A percentile compares a stretch with the other conserved stretches of the same genome.
phyloP scores from a whole-genome alignment of 2,888 invertebrate species.

The Acleris laterana region DNA sequence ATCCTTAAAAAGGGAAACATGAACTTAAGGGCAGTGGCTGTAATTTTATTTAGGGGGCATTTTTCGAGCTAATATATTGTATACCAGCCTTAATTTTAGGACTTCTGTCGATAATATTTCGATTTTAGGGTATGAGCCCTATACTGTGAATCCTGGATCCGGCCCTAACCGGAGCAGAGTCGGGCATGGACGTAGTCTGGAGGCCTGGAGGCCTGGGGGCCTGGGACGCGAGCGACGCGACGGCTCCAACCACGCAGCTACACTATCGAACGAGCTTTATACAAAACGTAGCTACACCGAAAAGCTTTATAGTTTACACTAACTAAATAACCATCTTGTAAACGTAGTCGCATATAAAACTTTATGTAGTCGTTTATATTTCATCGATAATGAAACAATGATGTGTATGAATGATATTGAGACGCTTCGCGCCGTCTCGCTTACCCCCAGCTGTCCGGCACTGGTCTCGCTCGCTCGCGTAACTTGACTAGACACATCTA shows the following conservation, averaged over 20 bases:
- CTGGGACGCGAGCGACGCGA: constrained; percentile 36
- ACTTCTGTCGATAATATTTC: too few relatives aligned
- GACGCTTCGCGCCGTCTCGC: constrained; percentile 47
- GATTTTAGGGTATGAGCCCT: too few relatives aligned
- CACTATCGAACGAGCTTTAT: constrained; percentile 47
- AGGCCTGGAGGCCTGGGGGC: background rate
- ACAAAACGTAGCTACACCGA: constrained; percentile 68
- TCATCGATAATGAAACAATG: constrained; percentile 69
- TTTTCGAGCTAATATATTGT: too few relatives aligned
- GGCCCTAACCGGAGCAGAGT: constrained; percentile 24
- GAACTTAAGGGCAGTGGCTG: too few relatives aligned
- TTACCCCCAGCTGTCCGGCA: constrained; percentile 28
- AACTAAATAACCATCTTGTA: constrained; percentile 67
- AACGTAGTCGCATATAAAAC: constrained; percentile 57
- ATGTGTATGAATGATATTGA: constrained; percentile 78
- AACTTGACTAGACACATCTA: constrained; percentile 34
- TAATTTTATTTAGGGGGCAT: too few relatives aligned
- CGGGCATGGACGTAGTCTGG: constrained; percentile 15
- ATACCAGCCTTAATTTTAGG: too few relatives aligned
- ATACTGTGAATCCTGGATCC: too few relatives aligned
- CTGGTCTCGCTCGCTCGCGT: constrained; percentile 8
- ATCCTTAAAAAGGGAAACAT: too few relatives aligned
- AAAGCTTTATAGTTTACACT: constrained; percentile 64
- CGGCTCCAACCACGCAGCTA: constrained; percentile 49
- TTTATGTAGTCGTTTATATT: constrained; percentile 55